Percentiles rank a stretch among this genome's conserved stretches.
phyloP scores from a whole-genome alignment of 2,797 vertebrate genomes.

The Simalia tracyae region DNA sequence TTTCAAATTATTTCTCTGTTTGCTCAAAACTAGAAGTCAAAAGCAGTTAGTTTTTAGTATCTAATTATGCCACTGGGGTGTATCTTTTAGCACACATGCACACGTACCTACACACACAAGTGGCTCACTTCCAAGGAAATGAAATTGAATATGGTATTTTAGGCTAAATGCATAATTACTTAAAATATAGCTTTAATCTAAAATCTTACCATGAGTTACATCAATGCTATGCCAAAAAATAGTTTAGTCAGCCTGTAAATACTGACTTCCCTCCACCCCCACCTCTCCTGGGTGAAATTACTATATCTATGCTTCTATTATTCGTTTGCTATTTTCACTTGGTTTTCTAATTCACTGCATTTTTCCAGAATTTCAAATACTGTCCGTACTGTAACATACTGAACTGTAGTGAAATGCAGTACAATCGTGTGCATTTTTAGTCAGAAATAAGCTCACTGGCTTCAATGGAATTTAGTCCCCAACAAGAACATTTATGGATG shows the following conservation, averaged over 20 bases:
- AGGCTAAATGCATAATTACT: not conserved
- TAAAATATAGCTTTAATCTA: not conserved
- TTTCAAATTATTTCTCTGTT: not conserved
- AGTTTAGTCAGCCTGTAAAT: not conserved
- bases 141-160: not conserved
- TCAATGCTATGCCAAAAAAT: not conserved
- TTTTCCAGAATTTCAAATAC: not conserved
- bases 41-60: not conserved
- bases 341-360: not conserved
- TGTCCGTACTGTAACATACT: not conserved
- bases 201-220: not conserved
- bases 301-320: not conserved
- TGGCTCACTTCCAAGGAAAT: not conserved
- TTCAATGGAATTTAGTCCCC: not conserved
- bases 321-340: not conserved
- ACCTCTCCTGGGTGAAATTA: not conserved
- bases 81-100: not conserved
- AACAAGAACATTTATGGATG: not conserved
- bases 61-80: not conserved
- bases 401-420: not conserved
- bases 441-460: not conserved
- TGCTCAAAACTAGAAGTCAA: not conserved
- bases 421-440: no score
- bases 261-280: not conserved
- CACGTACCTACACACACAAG: not conserved